Evolutionary conservation across 2,888 invertebrate species (phyloP).

Genomic region (Noctua janthina): DNA sequence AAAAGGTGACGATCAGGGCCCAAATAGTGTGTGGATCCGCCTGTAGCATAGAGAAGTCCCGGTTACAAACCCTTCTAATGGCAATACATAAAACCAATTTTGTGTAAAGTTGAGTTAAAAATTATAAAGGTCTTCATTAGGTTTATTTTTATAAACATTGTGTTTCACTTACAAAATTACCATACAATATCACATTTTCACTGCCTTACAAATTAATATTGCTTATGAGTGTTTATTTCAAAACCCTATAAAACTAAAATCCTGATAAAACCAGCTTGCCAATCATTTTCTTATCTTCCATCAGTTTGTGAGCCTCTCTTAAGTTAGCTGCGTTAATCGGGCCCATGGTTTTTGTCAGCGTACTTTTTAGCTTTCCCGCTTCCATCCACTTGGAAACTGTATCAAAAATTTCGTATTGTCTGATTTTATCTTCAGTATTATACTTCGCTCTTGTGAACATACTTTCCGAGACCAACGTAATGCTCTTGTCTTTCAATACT

Average conservation of each 20-base stretch:
- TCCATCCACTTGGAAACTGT: conserved; percentile 80
- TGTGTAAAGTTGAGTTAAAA: neutral
- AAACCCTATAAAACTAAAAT: conserved; percentile 67
- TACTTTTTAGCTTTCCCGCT: conserved; percentile 77
- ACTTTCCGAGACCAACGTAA: conserved; percentile 83
- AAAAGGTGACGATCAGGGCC: neutral
- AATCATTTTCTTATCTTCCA: conserved; percentile 80
- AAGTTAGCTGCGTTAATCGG: conserved; percentile 85
- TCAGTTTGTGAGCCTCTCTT: conserved; percentile 80
- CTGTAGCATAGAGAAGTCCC: neutral
- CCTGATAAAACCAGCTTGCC: conserved; percentile 83
- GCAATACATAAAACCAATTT: neutral
- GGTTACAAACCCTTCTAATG: neutral
- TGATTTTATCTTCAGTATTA: conserved; percentile 81
- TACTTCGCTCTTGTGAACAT: conserved; percentile 84
- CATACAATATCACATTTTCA: neutral
- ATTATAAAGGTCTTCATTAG: neutral
- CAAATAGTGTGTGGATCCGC: neutral
- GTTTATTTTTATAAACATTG: neutral
- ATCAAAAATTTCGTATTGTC: conserved; percentile 79
- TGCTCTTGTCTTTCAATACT: conserved; percentile 83
- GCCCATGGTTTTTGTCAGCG: conserved; percentile 79
- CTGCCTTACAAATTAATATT: conserved; percentile 1
- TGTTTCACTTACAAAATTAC: neutral
- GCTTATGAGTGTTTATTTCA: neutral